Percentiles rank a stretch among this genome's conserved stretches.
Conservation (phyloP, 2,888 invertebrate species). For the Elegia similella region DNA sequence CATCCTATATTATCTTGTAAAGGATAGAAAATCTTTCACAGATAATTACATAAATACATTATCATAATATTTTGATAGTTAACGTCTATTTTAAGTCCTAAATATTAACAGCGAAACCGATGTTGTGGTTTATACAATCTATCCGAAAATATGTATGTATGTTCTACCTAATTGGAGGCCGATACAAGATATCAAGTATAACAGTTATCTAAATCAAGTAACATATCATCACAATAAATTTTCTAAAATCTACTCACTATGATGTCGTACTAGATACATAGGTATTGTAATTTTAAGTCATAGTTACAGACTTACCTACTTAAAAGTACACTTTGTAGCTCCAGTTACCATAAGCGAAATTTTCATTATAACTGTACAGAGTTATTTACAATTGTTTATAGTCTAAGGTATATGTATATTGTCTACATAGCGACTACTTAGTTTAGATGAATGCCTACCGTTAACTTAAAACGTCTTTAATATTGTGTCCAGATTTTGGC, state of each 20-base stretch:
- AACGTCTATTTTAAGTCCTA: slow-evolving; percentile 26
- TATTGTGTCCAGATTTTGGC: slow-evolving; percentile 95
- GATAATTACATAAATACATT: slow-evolving; percentile 10
- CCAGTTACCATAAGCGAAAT: slow-evolving; percentile 56
- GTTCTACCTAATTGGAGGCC: slow-evolving; percentile 52
- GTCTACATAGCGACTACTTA: slow-evolving; percentile 49
- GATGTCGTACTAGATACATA: slow-evolving; percentile 18
- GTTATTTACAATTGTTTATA: slow-evolving; percentile 57
- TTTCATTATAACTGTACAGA: slow-evolving; percentile 62
- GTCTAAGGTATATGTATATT: slow-evolving; percentile 34
- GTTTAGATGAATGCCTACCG: slow-evolving; percentile 55
- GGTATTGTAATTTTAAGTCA: slow-evolving; percentile 22
- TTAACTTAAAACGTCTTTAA: slow-evolving; percentile 58
- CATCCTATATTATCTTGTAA: slow-evolving; percentile 23
- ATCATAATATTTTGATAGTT: slow-evolving; percentile 10
- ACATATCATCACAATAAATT: slow-evolving; percentile 27
- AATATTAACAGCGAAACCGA: slow-evolving; percentile 38
- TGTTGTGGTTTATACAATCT: slow-evolving; percentile 55
- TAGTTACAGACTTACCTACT: slow-evolving; percentile 31
- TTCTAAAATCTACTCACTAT: slow-evolving; percentile 25
- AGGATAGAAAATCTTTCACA: slow-evolving; percentile 46
- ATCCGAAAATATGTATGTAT: slow-evolving; percentile 71
- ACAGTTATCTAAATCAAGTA: slow-evolving; percentile 21
- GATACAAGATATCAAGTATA: slow-evolving; percentile 37
- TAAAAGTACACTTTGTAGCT: slow-evolving; percentile 48